Base-by-base conservation (phyloP, 2,888 invertebrate species). In the Spatulosminthurus flaviceps region DNA sequence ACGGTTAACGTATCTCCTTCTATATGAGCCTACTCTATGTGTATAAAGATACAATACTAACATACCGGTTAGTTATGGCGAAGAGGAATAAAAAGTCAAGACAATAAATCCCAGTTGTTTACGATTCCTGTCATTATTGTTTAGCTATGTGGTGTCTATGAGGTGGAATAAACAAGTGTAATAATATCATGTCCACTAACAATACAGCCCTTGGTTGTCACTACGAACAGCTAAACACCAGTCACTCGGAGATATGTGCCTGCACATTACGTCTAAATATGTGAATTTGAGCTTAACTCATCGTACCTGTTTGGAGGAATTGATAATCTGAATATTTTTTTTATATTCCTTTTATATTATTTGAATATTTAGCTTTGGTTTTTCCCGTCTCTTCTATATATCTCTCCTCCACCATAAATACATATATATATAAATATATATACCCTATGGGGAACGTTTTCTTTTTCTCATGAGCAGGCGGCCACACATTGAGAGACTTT, bases 401-500 rank as follows among this genome's bases (percentile, higher is more conserved):
- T 22, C 64, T n/a, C n/a, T n/a, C n/a, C n/a, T n/a, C n/a, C n/a
- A n/a, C n/a, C n/a, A n/a, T n/a, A n/a, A n/a, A n/a, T n/a, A n/a
- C n/a, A n/a, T n/a, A n/a, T n/a, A n/a, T n/a, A n/a, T n/a, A n/a
- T n/a, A n/a, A n/a, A 24, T 64, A 24, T 64, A 9, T 24, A 64
- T 64, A 22, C 7, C 21, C 16, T 16, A 60, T 24, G 7, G 2
- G 4, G 11, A 64, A n/a, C 26, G 13, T 24, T 64, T 64, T 64
- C 64, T 64, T 24, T 24, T 21, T 13, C 4, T 22, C 64, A 64
- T 67, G 76, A n/a, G n/a, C n/a, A n/a, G n/a, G n/a, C n/a, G n/a
- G n/a, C n/a, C n/a, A 67, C 76, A 76, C 76, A 76, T 69, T 67
- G 76, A 67, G 76, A 76, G 76, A 76, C 76, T 51, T 43, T 76